phyloP scores from a whole-genome alignment of 2,797 vertebrate species.

The Cephalopachus bancanus region DNA sequence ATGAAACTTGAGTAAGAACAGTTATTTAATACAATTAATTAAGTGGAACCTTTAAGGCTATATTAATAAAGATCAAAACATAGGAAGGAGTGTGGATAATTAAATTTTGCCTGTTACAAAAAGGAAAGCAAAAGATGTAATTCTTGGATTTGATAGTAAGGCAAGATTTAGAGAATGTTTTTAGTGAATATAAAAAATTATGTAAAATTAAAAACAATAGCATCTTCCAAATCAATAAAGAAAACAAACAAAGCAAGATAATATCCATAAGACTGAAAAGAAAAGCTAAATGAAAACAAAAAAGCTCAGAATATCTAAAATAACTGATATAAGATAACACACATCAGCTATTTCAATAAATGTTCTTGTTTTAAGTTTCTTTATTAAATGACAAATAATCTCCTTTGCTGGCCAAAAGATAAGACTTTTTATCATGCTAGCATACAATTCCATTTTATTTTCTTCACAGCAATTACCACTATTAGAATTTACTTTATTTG shows the following conservation, averaged over 20 bases:
- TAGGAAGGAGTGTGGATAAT: not conserved
- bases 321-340: not conserved
- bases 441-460: not conserved
- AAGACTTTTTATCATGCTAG: not conserved
- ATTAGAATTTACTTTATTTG: not conserved
- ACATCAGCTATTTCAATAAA: conserved; percentile 5
- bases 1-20: not conserved
- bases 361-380: not conserved
- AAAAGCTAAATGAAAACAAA: conserved; percentile 3
- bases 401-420: not conserved
- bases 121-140: not conserved
- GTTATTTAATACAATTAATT: conserved; percentile 33
- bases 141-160: not conserved
- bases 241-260: not conserved
- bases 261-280: not conserved
- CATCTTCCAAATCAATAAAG: not conserved
- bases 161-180: conserved; percentile 44
- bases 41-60: not conserved
- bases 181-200: not conserved
- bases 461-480: not conserved
- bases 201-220: not conserved
- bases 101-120: not conserved
- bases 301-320: not conserved
- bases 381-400: not conserved
- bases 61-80: not conserved